Evolutionary conservation across 2,113 vertebrate genomes (phyloP).

Genomic region (Hypomesus transpacificus): DNA sequence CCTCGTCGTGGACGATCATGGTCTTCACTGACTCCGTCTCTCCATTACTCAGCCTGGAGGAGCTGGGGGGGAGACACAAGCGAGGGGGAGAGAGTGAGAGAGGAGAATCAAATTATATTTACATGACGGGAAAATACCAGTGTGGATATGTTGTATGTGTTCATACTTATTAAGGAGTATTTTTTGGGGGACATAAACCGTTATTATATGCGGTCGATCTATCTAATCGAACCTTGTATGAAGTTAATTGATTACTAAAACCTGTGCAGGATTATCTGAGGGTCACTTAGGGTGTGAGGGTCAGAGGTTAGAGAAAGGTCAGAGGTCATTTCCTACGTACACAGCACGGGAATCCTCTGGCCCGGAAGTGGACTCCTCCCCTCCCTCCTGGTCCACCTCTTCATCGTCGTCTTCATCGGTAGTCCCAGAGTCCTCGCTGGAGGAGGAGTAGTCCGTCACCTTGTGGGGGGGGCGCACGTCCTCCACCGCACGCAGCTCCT

Average conservation of each 20-base stretch:
- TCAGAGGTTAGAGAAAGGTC: neutral
- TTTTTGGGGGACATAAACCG: neutral
- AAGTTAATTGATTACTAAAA: neutral
- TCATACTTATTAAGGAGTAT: too few relatives aligned
- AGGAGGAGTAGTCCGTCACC: conserved; percentile 96
- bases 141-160: neutral
- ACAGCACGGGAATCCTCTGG: conserved; percentile 89
- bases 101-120: neutral
- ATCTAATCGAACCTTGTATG: too few relatives aligned
- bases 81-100: neutral
- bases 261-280: neutral
- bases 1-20: conserved; percentile 93
- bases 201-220: too few relatives aligned
- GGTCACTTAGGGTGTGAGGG: neutral
- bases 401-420: conserved; percentile 97
- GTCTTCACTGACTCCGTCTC: conserved; percentile 94
- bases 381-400: conserved; percentile 91
- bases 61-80: conserved; percentile 41
- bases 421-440: conserved; percentile 95
- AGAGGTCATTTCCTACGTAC: conserved; percentile 67
- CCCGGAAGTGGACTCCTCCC: conserved; percentile 91
- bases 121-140: neutral
- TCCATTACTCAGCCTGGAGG: conserved; percentile 91
- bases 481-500: conserved; percentile 92
- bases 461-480: conserved; percentile 92